A percentile compares a stretch with the other conserved stretches of the same genome.
These are phyloP conservation scores for Stegophylla sp. DNA, from an alignment of 2,888 invertebrate genomes.

Conservation along the genomic window DNA sequence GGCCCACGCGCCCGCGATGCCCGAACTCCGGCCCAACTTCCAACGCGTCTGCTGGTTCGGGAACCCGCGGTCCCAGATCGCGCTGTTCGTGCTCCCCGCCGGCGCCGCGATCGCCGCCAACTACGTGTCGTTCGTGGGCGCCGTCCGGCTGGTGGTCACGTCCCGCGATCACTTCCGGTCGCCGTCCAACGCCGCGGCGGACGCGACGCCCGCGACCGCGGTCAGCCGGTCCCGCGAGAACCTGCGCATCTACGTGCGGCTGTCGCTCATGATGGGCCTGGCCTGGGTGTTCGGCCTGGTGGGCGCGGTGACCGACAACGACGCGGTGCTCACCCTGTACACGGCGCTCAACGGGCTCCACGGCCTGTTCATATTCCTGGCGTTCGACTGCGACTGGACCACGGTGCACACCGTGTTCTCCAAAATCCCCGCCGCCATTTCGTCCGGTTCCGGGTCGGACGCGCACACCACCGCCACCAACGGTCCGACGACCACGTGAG, in stretches of 20 bases:
- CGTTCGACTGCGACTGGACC: slow-evolving; percentile 65
- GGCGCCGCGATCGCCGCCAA: slow-evolving; percentile 46
- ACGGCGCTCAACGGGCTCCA: slow-evolving; percentile 67
- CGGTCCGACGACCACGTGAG: background rate
- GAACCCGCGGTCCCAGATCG: slow-evolving; percentile 65
- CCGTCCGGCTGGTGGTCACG: slow-evolving; percentile 65
- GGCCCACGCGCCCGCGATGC: slow-evolving; percentile 59
- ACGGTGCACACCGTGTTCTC: background rate
- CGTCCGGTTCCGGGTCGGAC: slow-evolving; percentile 24
- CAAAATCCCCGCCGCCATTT: no score
- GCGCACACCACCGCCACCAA: background rate
- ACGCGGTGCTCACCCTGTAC: slow-evolving; percentile 66
- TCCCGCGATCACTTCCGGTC: slow-evolving; percentile 64
- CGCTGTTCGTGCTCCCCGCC: slow-evolving; percentile 67
- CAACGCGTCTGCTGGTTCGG: slow-evolving; percentile 67
- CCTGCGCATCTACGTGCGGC: slow-evolving; percentile 65
- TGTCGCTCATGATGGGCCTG: slow-evolving; percentile 67
- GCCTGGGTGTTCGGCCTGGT: slow-evolving; percentile 67
- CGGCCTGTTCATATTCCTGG: slow-evolving; percentile 67
- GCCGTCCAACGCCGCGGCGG: no score
- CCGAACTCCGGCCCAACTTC: slow-evolving; percentile 65
- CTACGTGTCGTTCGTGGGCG: slow-evolving; percentile 62
- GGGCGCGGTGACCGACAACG: slow-evolving; percentile 65
- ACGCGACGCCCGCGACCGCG: slow-evolving; percentile 63
- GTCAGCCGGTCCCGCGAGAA: slow-evolving; percentile 61